Conservation (phyloP, 2,888 invertebrate genomes). For the Trileptium ribeirensis region DNA sequence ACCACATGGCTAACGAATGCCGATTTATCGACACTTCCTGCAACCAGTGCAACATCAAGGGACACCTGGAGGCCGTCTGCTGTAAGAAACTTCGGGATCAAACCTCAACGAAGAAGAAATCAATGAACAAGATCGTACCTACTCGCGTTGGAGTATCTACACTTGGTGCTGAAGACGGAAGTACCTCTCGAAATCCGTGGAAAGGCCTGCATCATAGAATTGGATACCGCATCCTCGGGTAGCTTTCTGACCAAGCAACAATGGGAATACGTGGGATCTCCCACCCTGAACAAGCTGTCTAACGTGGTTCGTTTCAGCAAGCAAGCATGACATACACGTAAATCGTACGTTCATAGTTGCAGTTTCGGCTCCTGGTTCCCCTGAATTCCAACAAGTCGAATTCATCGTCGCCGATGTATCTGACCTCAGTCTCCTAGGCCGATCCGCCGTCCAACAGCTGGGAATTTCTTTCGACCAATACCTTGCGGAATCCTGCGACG, state of each 20-base stretch:
- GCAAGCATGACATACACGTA: too few relatives aligned
- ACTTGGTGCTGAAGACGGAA: constrained; percentile 28
- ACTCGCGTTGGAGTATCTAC: too few relatives aligned
- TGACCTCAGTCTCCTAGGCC: neutral
- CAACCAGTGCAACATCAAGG: constrained; percentile 5
- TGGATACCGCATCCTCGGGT: constrained; percentile 22
- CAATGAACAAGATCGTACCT: too few relatives aligned
- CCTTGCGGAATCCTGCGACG: too few relatives aligned
- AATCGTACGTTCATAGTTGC: too few relatives aligned
- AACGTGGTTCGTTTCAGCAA: too few relatives aligned
- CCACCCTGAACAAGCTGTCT: too few relatives aligned
- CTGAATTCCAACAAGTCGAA: neutral
- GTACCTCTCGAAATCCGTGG: constrained; percentile 19
- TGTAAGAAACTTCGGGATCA: too few relatives aligned
- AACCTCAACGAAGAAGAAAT: too few relatives aligned
- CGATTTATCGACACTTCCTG: neutral
- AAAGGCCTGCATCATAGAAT: constrained; percentile 14
- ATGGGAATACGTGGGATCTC: constrained; percentile 2
- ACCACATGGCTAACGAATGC: neutral
- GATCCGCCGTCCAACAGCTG: neutral
- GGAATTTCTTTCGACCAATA: neutral
- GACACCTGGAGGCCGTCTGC: constrained; percentile 2
- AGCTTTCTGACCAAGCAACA: constrained; percentile 6
- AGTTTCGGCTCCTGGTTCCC: too few relatives aligned
- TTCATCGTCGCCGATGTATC: neutral